A percentile compares a stretch with the other conserved stretches of the same genome.
Evolutionary conservation across 2,113 vertebrate genomes (phyloP).

Genomic region (Psammodynastes pulverulentus): DNA sequence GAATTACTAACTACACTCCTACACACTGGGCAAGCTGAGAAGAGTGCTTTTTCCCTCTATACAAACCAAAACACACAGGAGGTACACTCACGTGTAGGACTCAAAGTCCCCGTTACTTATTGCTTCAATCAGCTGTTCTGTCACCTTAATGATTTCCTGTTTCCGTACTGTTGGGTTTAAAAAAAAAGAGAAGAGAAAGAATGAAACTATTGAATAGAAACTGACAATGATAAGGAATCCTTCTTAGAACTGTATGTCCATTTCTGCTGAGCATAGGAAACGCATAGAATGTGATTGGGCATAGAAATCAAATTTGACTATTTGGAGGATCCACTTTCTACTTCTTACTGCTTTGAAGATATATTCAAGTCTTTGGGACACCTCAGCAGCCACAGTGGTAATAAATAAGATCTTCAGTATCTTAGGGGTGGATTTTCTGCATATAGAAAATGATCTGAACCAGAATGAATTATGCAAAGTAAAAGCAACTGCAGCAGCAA

Average conservation of each 20-base stretch:
- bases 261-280: neutral
- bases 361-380: neutral
- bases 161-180: constrained; percentile 78
- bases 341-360: neutral
- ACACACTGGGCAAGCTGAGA: constrained; percentile 8
- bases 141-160: constrained; percentile 93
- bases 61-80: accelerated
- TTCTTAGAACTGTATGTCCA: neutral
- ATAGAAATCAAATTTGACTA: neutral
- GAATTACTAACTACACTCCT: neutral
- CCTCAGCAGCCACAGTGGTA: neutral
- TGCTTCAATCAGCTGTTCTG: constrained; percentile 91
- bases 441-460: neutral
- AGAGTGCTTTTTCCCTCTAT: neutral
- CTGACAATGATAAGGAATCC: constrained; percentile 10
- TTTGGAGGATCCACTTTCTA: neutral
- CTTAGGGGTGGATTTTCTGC: neutral
- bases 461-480: neutral
- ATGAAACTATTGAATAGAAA: accelerated
- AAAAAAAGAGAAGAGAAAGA: neutral
- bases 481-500: neutral
- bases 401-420: neutral
- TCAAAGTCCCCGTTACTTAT: constrained; percentile 95
- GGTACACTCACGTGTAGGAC: constrained; percentile 84
- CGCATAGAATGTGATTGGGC: neutral